Conservation (phyloP, 2,797 vertebrate genomes). For the Gila robusta region DNA sequence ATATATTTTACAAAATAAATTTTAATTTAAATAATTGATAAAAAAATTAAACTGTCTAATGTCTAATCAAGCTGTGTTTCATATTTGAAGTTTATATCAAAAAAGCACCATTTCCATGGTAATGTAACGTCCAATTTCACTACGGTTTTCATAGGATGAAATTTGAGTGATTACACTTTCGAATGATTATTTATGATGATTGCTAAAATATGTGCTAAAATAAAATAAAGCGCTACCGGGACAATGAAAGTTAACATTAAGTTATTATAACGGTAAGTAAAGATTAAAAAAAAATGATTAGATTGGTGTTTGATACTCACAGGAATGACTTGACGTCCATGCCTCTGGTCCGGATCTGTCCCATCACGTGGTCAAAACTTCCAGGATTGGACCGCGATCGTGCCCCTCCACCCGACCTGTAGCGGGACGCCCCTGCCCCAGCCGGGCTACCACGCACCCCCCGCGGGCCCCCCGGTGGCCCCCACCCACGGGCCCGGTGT, state of each 20-base stretch:
- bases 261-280: background rate
- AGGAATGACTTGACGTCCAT: conserved; percentile 99
- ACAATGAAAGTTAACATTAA: background rate
- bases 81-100: background rate
- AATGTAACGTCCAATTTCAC: background rate
- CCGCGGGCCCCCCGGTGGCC: conserved; percentile 85
- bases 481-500: conserved; percentile 87
- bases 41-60: background rate
- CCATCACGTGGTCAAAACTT: conserved; percentile 99
- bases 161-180: background rate
- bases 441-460: conserved; percentile 90
- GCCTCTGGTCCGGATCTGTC: conserved; percentile 96
- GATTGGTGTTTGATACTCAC: conserved; percentile 82
- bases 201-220: background rate
- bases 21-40: background rate
- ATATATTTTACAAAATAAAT: too few relatives aligned
- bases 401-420: conserved; percentile 85
- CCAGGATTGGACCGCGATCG: conserved; percentile 94
- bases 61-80: background rate
- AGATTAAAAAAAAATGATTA: background rate
- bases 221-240: background rate
- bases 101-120: background rate
- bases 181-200: background rate
- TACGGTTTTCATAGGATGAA: background rate
- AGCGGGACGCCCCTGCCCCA: conserved; percentile 84